Conservation (phyloP, 2,888 invertebrate species). For the Crioceris asparagi region DNA sequence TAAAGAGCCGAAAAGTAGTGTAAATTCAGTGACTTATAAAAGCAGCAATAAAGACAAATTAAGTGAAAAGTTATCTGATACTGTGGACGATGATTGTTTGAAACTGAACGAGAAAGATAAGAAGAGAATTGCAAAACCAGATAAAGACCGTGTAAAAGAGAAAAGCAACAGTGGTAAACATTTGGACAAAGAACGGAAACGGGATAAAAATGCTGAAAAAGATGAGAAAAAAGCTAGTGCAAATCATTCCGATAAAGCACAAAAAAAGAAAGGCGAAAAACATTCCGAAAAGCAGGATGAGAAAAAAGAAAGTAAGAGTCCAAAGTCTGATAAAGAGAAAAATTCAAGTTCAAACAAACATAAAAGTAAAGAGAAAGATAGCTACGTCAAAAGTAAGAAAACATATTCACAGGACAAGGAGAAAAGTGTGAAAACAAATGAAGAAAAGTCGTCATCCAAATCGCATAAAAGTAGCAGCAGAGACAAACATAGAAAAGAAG, state of each 20-base stretch:
- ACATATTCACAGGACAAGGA: not conserved
- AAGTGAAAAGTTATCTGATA: too few relatives aligned
- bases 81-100: too few relatives aligned
- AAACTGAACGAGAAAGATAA: constrained; percentile 5
- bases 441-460: constrained; percentile 21
- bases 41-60: too few relatives aligned
- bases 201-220: constrained; percentile 3
- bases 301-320: constrained; percentile 27
- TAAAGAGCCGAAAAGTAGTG: too few relatives aligned
- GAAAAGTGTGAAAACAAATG: constrained; percentile 3
- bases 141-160: constrained; percentile 8
- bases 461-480: constrained; percentile 36
- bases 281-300: constrained; percentile 18
- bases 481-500: constrained; percentile 27
- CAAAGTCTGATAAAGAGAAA: constrained; percentile 24
- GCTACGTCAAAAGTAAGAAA: not conserved
- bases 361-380: not conserved
- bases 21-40: too few relatives aligned
- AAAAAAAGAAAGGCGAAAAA: constrained; percentile 27
- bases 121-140: constrained; percentile 11
- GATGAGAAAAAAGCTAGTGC: constrained; percentile 3
- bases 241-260: constrained; percentile 9
- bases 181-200: constrained; percentile 8
- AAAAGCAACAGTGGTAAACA: constrained; percentile 11
- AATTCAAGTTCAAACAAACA: constrained; percentile 1